Conservation (phyloP, 2,113 vertebrate species). For the Himantopus leucocephalus region DNA sequence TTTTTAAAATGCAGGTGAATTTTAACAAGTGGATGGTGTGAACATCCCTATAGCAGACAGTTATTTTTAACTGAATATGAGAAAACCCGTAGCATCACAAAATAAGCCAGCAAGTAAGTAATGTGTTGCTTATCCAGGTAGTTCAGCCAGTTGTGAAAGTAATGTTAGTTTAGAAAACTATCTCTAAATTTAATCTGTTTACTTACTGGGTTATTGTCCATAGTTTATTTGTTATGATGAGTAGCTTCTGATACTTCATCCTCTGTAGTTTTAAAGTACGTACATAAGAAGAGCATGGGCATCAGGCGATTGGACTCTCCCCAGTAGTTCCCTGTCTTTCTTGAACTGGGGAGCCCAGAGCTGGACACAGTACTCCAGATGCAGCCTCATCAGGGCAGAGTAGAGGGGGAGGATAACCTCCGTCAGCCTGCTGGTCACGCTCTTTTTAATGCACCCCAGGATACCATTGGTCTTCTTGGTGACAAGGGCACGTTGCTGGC, state of each 20-base stretch:
- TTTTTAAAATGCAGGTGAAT: not conserved
- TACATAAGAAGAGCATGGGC: not conserved
- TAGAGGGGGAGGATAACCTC: too few relatives aligned
- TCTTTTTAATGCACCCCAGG: too few relatives aligned
- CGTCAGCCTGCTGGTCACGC: too few relatives aligned
- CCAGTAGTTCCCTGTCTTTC: too few relatives aligned
- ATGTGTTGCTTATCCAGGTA: not conserved
- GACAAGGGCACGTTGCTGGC: too few relatives aligned
- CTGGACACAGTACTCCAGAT: too few relatives aligned
- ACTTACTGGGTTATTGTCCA: not conserved
- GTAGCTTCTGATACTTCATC: not conserved
- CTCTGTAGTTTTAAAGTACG: not conserved
- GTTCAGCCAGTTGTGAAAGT: not conserved
- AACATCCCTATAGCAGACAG: not conserved
- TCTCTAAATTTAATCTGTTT: not conserved
- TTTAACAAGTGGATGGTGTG: not conserved
- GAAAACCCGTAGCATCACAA: not conserved
- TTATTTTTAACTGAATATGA: not conserved
- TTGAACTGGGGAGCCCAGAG: too few relatives aligned
- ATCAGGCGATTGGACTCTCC: not conserved
- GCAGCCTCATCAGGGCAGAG: too few relatives aligned
- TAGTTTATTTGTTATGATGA: not conserved
- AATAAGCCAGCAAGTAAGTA: not conserved
- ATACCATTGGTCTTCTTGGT: too few relatives aligned
- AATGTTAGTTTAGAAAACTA: not conserved